Percentiles rank a stretch among this genome's conserved stretches.
phyloP scores from a whole-genome alignment of 2,888 invertebrate genomes.

The Drosophila mulleri region DNA sequence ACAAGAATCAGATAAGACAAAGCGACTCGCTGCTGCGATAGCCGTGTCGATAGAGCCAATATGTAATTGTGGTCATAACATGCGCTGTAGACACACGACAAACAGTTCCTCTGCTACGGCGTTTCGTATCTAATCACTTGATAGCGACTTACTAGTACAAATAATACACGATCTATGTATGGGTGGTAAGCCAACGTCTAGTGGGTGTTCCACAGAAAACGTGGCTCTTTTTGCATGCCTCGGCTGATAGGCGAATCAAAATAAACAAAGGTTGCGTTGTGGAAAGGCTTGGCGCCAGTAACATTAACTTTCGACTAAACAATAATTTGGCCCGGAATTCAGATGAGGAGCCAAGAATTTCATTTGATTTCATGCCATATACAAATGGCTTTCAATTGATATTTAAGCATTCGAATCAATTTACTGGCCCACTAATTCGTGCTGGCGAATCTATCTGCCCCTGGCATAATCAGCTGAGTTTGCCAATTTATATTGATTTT shows the following conservation, averaged over 20 bases:
- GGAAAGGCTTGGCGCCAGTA: slow-evolving; percentile 29
- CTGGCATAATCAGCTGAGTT: slow-evolving; percentile 54
- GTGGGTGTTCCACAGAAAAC: not conserved
- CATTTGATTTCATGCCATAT: not conserved
- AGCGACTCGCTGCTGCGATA: slow-evolving; percentile 29
- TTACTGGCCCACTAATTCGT: slow-evolving; percentile 46
- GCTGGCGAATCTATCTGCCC: slow-evolving; percentile 31
- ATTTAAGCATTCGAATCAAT: slow-evolving; percentile 35
- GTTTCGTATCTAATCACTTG: slow-evolving; percentile 62
- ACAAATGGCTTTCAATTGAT: slow-evolving; percentile 21
- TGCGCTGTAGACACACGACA: slow-evolving; percentile 21
- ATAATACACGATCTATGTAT: not conserved
- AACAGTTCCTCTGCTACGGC: slow-evolving; percentile 12
- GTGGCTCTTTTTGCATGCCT: slow-evolving; percentile 25
- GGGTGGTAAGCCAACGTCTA: slow-evolving; percentile 14
- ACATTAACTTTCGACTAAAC: slow-evolving; percentile 9
- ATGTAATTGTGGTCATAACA: slow-evolving; percentile 66
- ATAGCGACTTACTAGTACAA: slow-evolving; percentile 6
- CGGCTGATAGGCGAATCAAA: slow-evolving; percentile 42
- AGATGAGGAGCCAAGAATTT: slow-evolving; percentile 9
- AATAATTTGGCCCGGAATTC: not conserved
- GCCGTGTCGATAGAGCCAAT: slow-evolving; percentile 53
- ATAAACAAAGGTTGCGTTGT: slow-evolving; percentile 23
- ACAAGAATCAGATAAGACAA: slow-evolving; percentile 41
- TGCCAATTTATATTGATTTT: slow-evolving; percentile 69